Conservation (phyloP, 1,140 invertebrate species). For the Ruditapes philippinarum region DNA sequence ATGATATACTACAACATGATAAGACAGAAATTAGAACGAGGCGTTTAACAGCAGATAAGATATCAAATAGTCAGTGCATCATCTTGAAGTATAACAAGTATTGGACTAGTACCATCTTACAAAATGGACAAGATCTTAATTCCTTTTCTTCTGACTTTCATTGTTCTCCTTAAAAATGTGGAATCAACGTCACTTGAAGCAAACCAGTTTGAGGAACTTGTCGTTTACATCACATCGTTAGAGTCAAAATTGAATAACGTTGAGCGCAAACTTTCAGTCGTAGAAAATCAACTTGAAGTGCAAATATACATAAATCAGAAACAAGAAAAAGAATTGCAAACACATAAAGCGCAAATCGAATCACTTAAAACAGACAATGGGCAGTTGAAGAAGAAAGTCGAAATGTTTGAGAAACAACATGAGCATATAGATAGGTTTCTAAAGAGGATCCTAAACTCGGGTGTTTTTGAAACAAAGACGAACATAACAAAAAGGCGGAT, state of each 20-base stretch:
- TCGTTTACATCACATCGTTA: neutral
- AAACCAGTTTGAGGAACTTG: neutral
- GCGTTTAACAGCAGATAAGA: too few species aligned
- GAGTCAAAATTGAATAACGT: neutral
- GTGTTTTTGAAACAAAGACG: too few species aligned
- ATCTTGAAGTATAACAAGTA: too few species aligned
- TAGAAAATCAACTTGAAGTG: neutral
- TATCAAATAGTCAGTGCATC: too few species aligned
- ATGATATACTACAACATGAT: too few species aligned
- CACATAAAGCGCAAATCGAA: neutral
- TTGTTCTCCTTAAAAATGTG: neutral
- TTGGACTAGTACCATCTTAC: too few species aligned
- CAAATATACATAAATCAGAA: neutral
- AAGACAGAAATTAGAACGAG: too few species aligned
- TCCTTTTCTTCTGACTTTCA: too few species aligned
- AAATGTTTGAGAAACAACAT: neutral
- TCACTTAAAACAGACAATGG: neutral
- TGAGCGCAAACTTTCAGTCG: neutral
- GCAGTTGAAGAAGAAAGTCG: neutral
- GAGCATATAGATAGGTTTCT: neutral
- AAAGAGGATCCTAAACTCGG: too few species aligned
- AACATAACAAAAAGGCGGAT: too few species aligned
- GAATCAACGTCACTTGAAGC: neutral
- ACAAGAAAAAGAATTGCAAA: neutral
- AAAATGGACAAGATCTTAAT: too few species aligned